Evolutionary conservation across 2,113 vertebrate species (phyloP).

Genomic region (Malaclemys terrapin): DNA sequence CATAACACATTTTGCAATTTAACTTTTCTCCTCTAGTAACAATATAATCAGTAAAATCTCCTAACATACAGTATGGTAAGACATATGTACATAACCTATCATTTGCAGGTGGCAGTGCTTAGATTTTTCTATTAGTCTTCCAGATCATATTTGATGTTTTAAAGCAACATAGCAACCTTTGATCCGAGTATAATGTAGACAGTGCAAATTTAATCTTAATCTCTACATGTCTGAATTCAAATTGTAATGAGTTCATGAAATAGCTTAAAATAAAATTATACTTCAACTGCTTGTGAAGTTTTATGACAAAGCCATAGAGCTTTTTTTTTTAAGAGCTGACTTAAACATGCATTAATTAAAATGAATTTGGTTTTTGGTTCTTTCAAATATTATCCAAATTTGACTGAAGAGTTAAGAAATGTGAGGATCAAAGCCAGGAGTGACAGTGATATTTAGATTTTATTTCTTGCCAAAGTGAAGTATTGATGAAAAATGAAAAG

Average conservation of each 20-base stretch:
- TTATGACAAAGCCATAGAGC: not conserved
- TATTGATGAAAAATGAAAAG: not conserved
- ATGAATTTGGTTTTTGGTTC: not conserved
- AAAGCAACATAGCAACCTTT: not conserved
- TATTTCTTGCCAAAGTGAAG: not conserved
- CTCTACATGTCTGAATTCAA: not conserved
- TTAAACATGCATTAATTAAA: not conserved
- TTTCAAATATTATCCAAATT: not conserved
- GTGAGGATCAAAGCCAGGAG: not conserved
- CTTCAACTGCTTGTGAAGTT: not conserved
- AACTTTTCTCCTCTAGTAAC: not conserved
- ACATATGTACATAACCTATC: not conserved
- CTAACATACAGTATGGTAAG: rapidly evolving
- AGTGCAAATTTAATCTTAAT: not conserved
- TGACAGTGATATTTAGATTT: not conserved
- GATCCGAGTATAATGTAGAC: not conserved
- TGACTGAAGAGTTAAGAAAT: not conserved
- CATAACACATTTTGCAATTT: not conserved
- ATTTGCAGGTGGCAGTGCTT: not conserved
- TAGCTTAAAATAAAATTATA: not conserved
- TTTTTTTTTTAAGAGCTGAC: not conserved
- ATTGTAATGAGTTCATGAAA: not conserved
- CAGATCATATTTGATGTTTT: not conserved
- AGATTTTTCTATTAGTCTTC: not conserved
- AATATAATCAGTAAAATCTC: not conserved